Conservation (phyloP, 2,888 invertebrate genomes). For the Phasia obesa region DNA sequence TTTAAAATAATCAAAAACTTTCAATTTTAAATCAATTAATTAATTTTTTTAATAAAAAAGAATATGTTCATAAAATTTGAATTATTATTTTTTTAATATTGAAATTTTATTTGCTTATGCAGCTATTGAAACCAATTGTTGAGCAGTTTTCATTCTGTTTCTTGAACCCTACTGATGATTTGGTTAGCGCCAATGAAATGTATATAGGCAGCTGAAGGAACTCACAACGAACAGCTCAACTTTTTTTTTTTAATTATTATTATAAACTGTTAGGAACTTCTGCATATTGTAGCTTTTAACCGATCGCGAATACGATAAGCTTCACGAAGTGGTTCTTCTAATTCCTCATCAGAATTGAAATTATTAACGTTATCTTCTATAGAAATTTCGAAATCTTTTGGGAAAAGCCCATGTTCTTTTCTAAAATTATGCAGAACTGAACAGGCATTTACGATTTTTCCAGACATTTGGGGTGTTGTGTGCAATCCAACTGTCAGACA, state of each 20-base stretch:
- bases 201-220: not conserved
- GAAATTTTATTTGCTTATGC: too few species aligned
- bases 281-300: not conserved
- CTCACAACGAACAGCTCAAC: too few species aligned
- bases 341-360: not conserved
- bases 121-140: not conserved
- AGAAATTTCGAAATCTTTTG: not conserved
- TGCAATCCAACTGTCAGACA: conserved; percentile 16
- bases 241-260: not conserved
- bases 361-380: not conserved
- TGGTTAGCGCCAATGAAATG: too few species aligned
- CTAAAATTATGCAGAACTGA: conserved; percentile 42
- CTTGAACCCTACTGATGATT: too few species aligned
- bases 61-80: too few species aligned
- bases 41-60: too few species aligned
- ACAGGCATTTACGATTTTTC: conserved; percentile 39
- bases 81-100: too few species aligned
- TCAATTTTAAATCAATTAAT: too few species aligned
- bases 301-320: not conserved
- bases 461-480: conserved; percentile 28
- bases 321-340: not conserved
- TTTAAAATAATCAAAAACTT: too few species aligned
- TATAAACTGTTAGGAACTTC: not conserved
- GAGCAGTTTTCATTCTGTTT: too few species aligned
- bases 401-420: not conserved